A percentile compares a stretch with the other conserved stretches of the same genome.
phyloP scores from a whole-genome alignment of 2,888 invertebrate genomes.

The Drosophila glabriapex region DNA sequence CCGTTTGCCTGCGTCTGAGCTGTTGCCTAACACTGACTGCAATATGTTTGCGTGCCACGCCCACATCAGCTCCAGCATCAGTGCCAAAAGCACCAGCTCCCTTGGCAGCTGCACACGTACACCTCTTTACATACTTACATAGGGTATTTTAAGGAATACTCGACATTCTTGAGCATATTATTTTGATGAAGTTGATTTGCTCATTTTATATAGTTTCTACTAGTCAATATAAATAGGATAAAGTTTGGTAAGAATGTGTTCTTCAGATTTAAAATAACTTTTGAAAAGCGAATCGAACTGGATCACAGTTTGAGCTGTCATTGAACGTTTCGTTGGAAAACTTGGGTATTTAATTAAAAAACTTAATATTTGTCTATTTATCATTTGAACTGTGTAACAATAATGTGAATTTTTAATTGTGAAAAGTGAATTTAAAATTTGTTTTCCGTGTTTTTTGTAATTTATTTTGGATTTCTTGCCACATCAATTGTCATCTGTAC shows the following conservation, averaged over 20 bases:
- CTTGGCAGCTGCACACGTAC: constrained; percentile 47
- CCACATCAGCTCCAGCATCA: constrained; percentile 36
- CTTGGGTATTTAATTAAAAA: background rate
- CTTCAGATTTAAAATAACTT: background rate
- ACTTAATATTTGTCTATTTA: background rate
- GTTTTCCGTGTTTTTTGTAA: background rate
- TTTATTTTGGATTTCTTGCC: background rate
- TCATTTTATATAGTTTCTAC: background rate
- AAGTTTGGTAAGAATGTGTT: background rate
- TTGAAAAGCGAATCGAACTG: background rate
- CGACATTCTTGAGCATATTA: background rate
- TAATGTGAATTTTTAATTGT: background rate
- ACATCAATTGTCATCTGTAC: background rate
- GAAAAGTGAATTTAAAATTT: background rate
- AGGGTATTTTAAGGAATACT: constrained; percentile 16
- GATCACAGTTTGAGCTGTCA: background rate
- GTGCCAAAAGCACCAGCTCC: constrained; percentile 6
- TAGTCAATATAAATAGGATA: background rate
- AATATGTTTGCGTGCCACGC: constrained; percentile 71
- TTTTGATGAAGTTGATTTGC: background rate
- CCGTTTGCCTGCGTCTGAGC: constrained; percentile 47
- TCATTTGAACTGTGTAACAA: background rate
- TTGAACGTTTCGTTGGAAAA: background rate
- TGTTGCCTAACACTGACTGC: constrained; percentile 68
- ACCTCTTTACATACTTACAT: constrained; percentile 23